Conservation (phyloP, 2,113 vertebrate genomes). For the Sander lucioperca region DNA sequence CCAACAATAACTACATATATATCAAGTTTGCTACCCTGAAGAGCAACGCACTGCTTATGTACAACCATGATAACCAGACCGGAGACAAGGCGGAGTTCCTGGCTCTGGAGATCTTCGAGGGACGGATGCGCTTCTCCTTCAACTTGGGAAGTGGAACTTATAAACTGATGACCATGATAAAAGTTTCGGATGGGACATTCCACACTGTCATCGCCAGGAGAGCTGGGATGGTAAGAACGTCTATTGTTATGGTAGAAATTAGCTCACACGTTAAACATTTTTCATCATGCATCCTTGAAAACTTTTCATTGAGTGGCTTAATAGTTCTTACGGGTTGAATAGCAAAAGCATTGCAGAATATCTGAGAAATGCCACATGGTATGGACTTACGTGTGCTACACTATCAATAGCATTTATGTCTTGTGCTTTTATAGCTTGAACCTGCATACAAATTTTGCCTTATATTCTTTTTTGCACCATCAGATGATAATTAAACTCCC, state of each 20-base stretch:
- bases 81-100: conserved; percentile 95
- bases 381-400: not conserved
- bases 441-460: conserved; percentile 62
- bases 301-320: not conserved
- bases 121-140: conserved; percentile 93
- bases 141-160: conserved; percentile 94
- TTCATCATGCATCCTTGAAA: conserved; percentile 5
- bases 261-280: not conserved
- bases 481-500: conserved; percentile 74
- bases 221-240: conserved; percentile 92
- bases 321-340: conserved; percentile 24
- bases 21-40: conserved; percentile 97
- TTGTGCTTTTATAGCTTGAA: conserved; percentile 53
- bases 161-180: conserved; percentile 92
- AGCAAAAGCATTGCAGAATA: conserved; percentile 17
- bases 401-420: conserved; percentile 49
- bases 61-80: conserved; percentile 96
- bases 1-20: conserved; percentile 98
- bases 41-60: conserved; percentile 91
- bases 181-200: conserved; percentile 95
- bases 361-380: conserved; percentile 30
- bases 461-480: conserved; percentile 66
- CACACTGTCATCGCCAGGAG: conserved; percentile 96
- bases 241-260: not conserved
- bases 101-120: conserved; percentile 92